phyloP scores from a whole-genome alignment of 2,113 vertebrate genomes.

The Varanus salvator region DNA sequence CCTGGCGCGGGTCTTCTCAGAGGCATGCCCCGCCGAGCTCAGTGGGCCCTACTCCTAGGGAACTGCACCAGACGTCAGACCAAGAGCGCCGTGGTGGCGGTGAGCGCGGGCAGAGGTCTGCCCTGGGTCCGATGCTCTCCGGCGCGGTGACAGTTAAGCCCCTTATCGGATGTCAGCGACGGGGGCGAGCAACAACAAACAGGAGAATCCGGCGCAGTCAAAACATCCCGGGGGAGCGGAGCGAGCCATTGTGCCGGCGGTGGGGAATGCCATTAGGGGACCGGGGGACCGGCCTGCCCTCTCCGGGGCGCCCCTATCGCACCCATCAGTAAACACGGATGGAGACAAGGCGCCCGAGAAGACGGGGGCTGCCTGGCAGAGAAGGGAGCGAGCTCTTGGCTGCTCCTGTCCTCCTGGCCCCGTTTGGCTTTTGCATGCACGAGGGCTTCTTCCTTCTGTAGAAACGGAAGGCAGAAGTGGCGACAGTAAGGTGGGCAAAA shows the following conservation, averaged over 20 bases:
- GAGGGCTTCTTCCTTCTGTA: too few relatives aligned
- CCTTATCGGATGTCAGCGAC: not conserved
- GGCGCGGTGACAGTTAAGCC: not conserved
- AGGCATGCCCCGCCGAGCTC: too few relatives aligned
- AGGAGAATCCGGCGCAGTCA: conserved; percentile 73
- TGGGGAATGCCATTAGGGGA: conserved; percentile 68
- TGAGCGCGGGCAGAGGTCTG: not conserved
- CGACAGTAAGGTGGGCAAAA: not conserved
- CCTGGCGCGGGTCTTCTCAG: too few relatives aligned
- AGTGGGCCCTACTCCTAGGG: too few relatives aligned
- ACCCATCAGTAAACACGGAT: conserved; percentile 78
- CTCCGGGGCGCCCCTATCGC: conserved; percentile 54
- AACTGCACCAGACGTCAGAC: too few relatives aligned
- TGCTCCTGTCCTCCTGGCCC: too few relatives aligned
- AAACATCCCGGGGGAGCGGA: conserved; percentile 70
- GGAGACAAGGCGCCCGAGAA: conserved; percentile 67
- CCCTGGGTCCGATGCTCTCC: too few relatives aligned
- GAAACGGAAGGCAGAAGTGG: too few relatives aligned
- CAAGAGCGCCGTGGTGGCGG: too few relatives aligned
- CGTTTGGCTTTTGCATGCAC: too few relatives aligned
- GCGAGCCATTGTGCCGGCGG: conserved; percentile 52
- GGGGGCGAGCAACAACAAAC: conserved; percentile 39
- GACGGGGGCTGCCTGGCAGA: conserved; percentile 50
- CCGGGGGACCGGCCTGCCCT: conserved; percentile 57
- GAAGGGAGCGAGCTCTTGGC: not conserved